Evolutionary conservation across 1,140 invertebrate species (phyloP), one percentile per base, ranked within the genome.

Genomic region (Grapholita molesta): DNA sequence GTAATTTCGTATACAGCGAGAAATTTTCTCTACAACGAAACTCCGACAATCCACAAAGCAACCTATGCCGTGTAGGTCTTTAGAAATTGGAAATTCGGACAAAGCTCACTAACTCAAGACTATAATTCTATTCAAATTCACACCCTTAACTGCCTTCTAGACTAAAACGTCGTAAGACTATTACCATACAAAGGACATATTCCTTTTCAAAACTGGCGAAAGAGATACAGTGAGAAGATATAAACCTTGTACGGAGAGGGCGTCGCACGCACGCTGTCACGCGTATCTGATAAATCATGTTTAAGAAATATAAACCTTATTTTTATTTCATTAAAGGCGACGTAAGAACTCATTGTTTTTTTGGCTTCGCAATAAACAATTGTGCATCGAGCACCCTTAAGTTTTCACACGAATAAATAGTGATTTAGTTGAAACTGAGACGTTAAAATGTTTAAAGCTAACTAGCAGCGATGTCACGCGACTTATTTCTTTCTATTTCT

Each of bases 91-190:
- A 48, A 48, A 48, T 48, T 48, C 42, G 42, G 42, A 48, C 42
- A 48, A 48, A 48, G 42, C 42, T 48, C 18, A 48, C 4, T 2
- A 48, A n/a, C 25, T 15, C 15, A 5, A 61, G 55, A 25, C 24
- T 61, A 61, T 61, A 61, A 61, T 61, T 25, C 55, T 61, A 61
- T 61, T 61, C 55, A 25, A 61, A 61, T 61, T 61, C 55, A 15
- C 25, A 61, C 55, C 55, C 55, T 61, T 61, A 61, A 61, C 6
- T 9, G n/a, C 28, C 7, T 8, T 48, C 0, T 9, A 7, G 0
- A 48, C 15, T 8, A 21, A 9, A 48, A 21, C 8, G 42, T 21
- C 42, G 15, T 48, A 61, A 61, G 6, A n/a, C 7, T 15, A 61
- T 15, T 5, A 15, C 5, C 24, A 30, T 32, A 61, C 12, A 15